These are phyloP conservation scores for Drosophila lacteicornis DNA, from an alignment of 1,140 invertebrate genomes.

Conservation along the genomic window DNA sequence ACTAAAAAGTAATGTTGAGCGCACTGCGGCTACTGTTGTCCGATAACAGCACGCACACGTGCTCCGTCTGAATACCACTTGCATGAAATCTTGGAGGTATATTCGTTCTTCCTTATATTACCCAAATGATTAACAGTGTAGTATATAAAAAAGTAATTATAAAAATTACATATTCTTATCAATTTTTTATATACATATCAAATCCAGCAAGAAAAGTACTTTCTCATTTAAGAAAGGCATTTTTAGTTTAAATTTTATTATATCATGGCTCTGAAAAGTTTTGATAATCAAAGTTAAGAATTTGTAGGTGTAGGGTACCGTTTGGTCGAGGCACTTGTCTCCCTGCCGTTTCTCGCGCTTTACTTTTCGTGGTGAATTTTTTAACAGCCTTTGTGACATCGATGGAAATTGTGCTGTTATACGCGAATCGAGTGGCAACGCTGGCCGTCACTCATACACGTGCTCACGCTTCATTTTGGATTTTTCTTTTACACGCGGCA, in stretches of 20 bases:
- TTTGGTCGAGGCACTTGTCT: not conserved
- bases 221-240: no score
- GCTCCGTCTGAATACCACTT: not conserved
- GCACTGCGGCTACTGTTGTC: not conserved
- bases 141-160: no score
- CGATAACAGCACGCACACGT: slow-evolving; percentile 30
- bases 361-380: slow-evolving; percentile 27
- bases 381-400: not conserved
- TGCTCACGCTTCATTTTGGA: slow-evolving; percentile 74
- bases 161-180: no score
- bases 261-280: not conserved
- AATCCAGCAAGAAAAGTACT: no score
- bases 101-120: not conserved
- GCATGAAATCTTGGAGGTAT: not conserved
- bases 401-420: slow-evolving; percentile 27
- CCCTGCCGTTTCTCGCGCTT: slow-evolving; percentile 5
- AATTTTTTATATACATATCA: no score
- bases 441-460: slow-evolving; percentile 40
- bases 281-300: not conserved
- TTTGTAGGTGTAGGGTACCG: slow-evolving; percentile 3
- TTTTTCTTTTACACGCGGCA: slow-evolving; percentile 79
- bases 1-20: slow-evolving; percentile 1
- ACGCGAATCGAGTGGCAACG: slow-evolving; percentile 45
- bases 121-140: not conserved
- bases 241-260: not conserved